These are phyloP conservation scores for Caerostris extrusa DNA, from an alignment of 1,140 invertebrate genomes.

Conservation along the genomic window DNA sequence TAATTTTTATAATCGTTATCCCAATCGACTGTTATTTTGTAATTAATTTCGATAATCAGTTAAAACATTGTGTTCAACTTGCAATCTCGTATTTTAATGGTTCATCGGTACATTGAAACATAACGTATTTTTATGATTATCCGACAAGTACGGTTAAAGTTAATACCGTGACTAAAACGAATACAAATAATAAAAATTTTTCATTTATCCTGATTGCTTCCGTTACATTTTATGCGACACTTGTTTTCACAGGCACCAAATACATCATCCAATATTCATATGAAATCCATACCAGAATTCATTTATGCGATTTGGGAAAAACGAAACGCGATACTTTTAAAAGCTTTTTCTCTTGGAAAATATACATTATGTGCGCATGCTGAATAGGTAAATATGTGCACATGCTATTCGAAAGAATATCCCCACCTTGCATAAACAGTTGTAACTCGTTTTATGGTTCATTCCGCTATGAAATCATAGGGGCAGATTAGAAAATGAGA, in stretches of 20 bases:
- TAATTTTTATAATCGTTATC: no score
- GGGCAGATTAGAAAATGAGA: no score
- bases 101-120: no score
- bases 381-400: neutral
- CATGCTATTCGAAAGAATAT: neutral
- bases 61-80: no score
- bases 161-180: neutral
- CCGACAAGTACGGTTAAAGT: no score
- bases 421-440: no score
- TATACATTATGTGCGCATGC: neutral
- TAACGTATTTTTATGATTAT: no score
- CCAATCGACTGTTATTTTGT: no score
- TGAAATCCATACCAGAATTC: neutral
- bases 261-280: conserved; percentile 13
- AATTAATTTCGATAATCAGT: no score
- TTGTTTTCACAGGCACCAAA: neutral
- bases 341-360: neutral
- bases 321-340: neutral
- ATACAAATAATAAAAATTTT: neutral
- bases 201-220: neutral
- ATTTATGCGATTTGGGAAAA: neutral
- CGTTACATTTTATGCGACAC: neutral
- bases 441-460: no score
- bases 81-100: no score
- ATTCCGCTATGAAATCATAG: no score